Percentiles rank a stretch among this genome's conserved stretches.
These are phyloP conservation scores for Aythya baeri DNA, from an alignment of 2,113 vertebrate genomes.

Conservation along the genomic window DNA sequence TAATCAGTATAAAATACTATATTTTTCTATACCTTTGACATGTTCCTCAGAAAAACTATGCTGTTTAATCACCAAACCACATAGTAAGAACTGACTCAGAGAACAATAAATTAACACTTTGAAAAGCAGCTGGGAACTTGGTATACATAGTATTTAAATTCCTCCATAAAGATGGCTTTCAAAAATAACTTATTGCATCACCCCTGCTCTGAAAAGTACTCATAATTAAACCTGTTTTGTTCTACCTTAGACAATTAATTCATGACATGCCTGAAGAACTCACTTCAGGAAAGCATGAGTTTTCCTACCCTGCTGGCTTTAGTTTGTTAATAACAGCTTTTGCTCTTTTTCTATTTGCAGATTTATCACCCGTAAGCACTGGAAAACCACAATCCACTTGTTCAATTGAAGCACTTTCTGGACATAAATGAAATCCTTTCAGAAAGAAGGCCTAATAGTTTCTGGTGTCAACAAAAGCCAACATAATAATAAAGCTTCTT, in stretches of 20 bases:
- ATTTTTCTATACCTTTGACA: background rate
- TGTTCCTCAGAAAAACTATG: background rate
- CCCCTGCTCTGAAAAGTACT: constrained; percentile 13
- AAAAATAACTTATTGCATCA: constrained; percentile 53
- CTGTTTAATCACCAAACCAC: background rate
- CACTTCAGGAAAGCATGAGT: background rate
- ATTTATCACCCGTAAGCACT: background rate
- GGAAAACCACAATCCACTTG: constrained; percentile 8
- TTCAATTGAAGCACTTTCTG: background rate
- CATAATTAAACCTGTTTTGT: constrained; percentile 43
- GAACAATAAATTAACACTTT: constrained; percentile 25
- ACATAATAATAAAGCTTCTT: background rate
- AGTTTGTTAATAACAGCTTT: constrained; percentile 21
- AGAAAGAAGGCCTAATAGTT: background rate
- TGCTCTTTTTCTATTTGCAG: constrained; percentile 2
- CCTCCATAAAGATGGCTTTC: constrained; percentile 1
- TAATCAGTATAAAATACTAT: background rate
- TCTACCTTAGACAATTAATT: constrained; percentile 33
- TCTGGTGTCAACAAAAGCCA: constrained; percentile 6
- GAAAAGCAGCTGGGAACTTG: background rate
- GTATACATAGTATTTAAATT: constrained; percentile 7
- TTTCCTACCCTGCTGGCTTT: background rate
- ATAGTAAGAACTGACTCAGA: background rate
- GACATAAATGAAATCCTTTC: background rate
- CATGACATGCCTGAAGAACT: background rate